Conservation (phyloP, 2,797 vertebrate genomes). For the Hirundo rustica region DNA sequence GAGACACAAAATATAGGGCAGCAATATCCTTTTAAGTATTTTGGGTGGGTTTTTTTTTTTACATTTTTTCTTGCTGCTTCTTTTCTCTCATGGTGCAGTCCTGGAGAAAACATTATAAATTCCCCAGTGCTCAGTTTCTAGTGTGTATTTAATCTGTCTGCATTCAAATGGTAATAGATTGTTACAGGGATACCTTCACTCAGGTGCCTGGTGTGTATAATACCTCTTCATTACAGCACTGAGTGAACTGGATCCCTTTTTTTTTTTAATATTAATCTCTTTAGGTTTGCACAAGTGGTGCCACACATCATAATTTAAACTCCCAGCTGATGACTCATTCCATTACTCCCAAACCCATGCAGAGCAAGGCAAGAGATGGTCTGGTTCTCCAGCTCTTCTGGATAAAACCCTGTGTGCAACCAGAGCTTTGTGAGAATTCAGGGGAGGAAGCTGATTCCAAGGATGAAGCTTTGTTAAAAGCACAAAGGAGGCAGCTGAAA, state of each 20-base stretch:
- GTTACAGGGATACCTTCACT: constrained; percentile 17
- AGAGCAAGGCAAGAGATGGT: constrained; percentile 2
- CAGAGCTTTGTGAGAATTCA: background rate
- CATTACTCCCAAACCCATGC: constrained; percentile 15
- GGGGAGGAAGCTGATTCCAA: background rate
- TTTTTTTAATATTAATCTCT: constrained; percentile 37
- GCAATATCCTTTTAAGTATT: background rate
- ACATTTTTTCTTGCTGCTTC: background rate
- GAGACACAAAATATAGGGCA: background rate
- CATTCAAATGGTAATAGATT: constrained; percentile 40
- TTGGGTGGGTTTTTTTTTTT: background rate
- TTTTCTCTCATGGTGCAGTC: background rate
- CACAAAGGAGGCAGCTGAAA: background rate
- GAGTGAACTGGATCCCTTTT: background rate
- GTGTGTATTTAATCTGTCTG: constrained; percentile 11
- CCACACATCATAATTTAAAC: background rate
- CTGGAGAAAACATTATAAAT: constrained; percentile 3
- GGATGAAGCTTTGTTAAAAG: background rate
- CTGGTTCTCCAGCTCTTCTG: background rate
- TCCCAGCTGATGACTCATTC: constrained; percentile 24
- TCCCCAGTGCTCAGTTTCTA: background rate
- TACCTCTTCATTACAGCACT: constrained; percentile 39
- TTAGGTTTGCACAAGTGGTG: constrained; percentile 10
- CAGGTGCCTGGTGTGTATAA: constrained; percentile 39
- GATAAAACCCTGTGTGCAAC: background rate